phyloP scores from a whole-genome alignment of 2,113 vertebrate genomes.

The Brachypteracias leptosomus region DNA sequence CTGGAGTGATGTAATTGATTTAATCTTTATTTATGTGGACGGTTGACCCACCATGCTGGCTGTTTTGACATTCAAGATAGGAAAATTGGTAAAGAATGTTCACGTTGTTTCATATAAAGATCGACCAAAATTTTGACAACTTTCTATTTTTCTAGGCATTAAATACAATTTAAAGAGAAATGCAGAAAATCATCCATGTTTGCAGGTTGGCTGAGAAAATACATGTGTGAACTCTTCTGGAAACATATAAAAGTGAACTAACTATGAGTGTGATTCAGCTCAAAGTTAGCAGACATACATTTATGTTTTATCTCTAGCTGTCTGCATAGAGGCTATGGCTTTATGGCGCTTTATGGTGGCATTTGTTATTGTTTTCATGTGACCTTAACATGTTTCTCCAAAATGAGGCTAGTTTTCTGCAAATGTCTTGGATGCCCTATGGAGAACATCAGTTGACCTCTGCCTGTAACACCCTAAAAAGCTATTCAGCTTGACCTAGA shows the following conservation, averaged over 20 bases:
- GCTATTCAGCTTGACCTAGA: neutral
- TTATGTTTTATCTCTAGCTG: neutral
- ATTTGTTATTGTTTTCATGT: neutral
- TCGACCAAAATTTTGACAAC: neutral
- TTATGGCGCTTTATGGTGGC: neutral
- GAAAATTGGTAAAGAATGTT: neutral
- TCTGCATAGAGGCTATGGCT: neutral
- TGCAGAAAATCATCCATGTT: neutral
- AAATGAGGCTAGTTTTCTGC: neutral
- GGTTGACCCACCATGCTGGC: neutral
- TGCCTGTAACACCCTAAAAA: neutral
- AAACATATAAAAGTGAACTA: neutral
- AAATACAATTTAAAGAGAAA: neutral
- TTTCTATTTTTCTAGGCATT: neutral
- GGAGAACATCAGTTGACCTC: neutral
- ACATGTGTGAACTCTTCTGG: neutral
- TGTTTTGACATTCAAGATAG: neutral
- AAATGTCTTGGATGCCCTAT: neutral
- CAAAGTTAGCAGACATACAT: neutral
- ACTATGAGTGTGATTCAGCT: neutral
- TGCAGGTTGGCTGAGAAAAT: neutral
- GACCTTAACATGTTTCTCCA: neutral
- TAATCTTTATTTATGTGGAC: neutral
- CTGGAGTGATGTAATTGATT: neutral
- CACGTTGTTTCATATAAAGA: neutral